A percentile compares a stretch with the other conserved stretches of the same genome.
Evolutionary conservation across 2,888 invertebrate genomes (phyloP).

Genomic region (Macaria notata): DNA sequence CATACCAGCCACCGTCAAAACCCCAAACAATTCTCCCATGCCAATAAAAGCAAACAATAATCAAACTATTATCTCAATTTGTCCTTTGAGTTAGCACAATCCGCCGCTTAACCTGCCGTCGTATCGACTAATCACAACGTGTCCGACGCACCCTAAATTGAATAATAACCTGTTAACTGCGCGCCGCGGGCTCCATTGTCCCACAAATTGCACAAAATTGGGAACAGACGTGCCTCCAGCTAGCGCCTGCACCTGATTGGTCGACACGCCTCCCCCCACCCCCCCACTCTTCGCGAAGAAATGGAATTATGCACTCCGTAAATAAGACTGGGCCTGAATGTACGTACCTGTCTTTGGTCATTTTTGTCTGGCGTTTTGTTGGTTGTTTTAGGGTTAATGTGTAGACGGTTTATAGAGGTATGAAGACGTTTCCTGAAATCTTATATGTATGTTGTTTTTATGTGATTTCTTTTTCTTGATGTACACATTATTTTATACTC

Average conservation of each 20-base stretch:
- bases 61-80: too few relatives aligned
- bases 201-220: slow-evolving; percentile 78
- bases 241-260: slow-evolving; percentile 74
- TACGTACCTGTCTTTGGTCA: slow-evolving; percentile 28
- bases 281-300: slow-evolving; percentile 52
- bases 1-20: too few relatives aligned
- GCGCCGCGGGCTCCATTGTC: slow-evolving; percentile 66
- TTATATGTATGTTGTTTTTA: too few relatives aligned
- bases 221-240: slow-evolving; percentile 52
- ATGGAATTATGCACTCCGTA: slow-evolving; percentile 76
- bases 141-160: slow-evolving; percentile 74
- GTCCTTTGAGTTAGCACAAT: too few relatives aligned
- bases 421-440: too few relatives aligned
- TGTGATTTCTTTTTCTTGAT: too few relatives aligned
- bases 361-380: neutral
- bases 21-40: too few relatives aligned
- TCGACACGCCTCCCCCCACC: slow-evolving; percentile 59
- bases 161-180: slow-evolving; percentile 75
- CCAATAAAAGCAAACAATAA: too few relatives aligned
- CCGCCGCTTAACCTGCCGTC: too few relatives aligned
- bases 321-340: slow-evolving; percentile 66
- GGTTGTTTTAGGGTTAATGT: neutral
- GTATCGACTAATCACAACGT: slow-evolving; percentile 66
- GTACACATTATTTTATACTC: too few relatives aligned
- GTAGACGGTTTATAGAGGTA: too few relatives aligned